Percentiles rank a stretch among this genome's conserved stretches.
phyloP scores from a whole-genome alignment of 2,888 invertebrate genomes.

The Glaucopsyche alexis region DNA sequence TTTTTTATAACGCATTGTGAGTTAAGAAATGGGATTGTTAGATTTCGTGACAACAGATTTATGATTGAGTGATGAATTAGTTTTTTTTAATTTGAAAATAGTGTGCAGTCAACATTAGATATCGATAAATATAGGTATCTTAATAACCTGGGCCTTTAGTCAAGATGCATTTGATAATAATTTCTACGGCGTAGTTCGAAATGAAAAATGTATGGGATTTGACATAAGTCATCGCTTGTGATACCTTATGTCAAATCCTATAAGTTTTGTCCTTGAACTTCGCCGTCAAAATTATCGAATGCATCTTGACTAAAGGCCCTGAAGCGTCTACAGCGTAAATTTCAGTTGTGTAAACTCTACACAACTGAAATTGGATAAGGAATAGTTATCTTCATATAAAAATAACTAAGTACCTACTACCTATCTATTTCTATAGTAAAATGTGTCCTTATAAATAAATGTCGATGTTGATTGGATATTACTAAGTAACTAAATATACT shows the following conservation, averaged over 20 bases:
- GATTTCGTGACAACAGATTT: conserved; percentile 58
- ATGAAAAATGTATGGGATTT: no score
- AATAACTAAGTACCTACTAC: not conserved
- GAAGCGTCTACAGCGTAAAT: no score
- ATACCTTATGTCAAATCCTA: no score
- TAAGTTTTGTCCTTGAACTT: no score
- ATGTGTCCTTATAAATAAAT: not conserved
- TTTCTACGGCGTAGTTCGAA: no score
- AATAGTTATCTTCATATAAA: not conserved
- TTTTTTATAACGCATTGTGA: conserved; percentile 72
- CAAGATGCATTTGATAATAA: no score
- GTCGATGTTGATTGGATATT: not conserved
- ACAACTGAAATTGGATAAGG: not conserved
- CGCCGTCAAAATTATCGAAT: no score
- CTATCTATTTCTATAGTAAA: not conserved
- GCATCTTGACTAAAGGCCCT: no score
- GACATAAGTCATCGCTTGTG: no score
- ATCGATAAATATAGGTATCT: not conserved
- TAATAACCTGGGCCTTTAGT: no score
- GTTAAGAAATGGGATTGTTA: conserved; percentile 51
- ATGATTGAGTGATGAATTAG: conserved; percentile 22
- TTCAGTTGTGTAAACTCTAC: no score
- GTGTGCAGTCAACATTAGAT: conserved; percentile 10
- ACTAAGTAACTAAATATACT: not conserved
- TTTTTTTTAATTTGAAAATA: not conserved